Percentiles rank a stretch among this genome's conserved stretches.
Conservation (phyloP, 2,797 vertebrate genomes). For the Gadopsis marmoratus region DNA sequence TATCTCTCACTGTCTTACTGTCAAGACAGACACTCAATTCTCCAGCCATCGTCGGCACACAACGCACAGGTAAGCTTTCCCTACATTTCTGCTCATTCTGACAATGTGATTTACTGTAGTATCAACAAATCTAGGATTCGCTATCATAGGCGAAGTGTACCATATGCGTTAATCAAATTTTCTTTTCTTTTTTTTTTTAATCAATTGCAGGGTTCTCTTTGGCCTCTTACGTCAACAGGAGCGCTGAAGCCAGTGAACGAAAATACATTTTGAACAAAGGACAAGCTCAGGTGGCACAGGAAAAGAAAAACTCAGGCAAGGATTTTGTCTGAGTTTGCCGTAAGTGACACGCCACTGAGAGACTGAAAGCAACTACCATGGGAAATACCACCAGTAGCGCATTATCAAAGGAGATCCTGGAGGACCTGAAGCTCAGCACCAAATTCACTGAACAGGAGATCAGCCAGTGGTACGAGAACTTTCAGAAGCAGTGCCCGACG, state of each 20-base stretch:
- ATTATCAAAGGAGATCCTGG: constrained; percentile 88
- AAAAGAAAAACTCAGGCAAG: constrained; percentile 51
- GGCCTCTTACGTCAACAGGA: constrained; percentile 11
- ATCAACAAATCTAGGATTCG: not conserved
- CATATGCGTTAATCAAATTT: constrained; percentile 4
- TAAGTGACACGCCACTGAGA: constrained; percentile 31
- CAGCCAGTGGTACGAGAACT: constrained; percentile 87
- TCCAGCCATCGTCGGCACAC: constrained; percentile 45
- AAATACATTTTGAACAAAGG: constrained; percentile 26
- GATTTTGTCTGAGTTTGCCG: constrained; percentile 32
- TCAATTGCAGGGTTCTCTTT: constrained; percentile 31
- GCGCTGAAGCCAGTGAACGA: constrained; percentile 8
- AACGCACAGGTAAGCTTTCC: constrained; percentile 60
- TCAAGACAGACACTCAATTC: constrained; percentile 44
- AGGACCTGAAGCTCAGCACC: constrained; percentile 87
- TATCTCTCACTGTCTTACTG: constrained; percentile 59
- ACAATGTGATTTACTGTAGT: not conserved
- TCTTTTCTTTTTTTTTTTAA: not conserved
- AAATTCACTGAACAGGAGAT: constrained; percentile 85
- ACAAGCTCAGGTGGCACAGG: constrained; percentile 16
- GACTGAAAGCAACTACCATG: constrained; percentile 71
- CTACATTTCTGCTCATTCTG: not conserved
- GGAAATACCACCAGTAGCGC: constrained; percentile 87
- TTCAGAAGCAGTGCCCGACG: constrained; percentile 86
- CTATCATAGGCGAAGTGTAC: not conserved